Evolutionary conservation across 1,140 invertebrate species (phyloP).

Genomic region (Drosophila quadrilineata): DNA sequence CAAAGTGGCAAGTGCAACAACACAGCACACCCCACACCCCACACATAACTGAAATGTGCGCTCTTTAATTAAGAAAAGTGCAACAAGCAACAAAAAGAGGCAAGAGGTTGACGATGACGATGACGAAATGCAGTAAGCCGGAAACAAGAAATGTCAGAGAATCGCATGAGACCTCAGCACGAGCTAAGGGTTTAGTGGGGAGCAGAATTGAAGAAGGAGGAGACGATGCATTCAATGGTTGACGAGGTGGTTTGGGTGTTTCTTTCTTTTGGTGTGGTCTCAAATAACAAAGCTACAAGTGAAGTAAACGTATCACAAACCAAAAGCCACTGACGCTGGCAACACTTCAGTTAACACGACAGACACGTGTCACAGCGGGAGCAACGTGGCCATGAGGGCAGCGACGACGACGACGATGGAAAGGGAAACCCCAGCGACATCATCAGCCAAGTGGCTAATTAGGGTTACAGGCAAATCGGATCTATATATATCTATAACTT

Average conservation of each 20-base stretch:
- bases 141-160: slow-evolving; percentile 33
- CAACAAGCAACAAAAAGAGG: slow-evolving; percentile 13
- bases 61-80: slow-evolving; percentile 48
- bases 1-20: not conserved
- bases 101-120: slow-evolving; percentile 16
- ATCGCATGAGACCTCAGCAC: slow-evolving; percentile 4
- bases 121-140: slow-evolving; percentile 45
- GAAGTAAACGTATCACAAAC: slow-evolving; percentile 31
- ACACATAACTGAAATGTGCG: slow-evolving; percentile 19
- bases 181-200: slow-evolving; percentile 4
- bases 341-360: slow-evolving; percentile 62
- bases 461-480: not conserved
- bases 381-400: not conserved
- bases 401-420: not conserved
- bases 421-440: not conserved
- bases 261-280: slow-evolving; percentile 27
- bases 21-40: slow-evolving; percentile 2
- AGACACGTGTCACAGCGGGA: slow-evolving; percentile 42
- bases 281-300: slow-evolving; percentile 41
- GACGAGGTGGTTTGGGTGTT: slow-evolving; percentile 1
- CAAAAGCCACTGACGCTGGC: slow-evolving; percentile 39
- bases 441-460: slow-evolving; percentile 19
- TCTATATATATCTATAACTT: not conserved
- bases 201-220: slow-evolving; percentile 1
- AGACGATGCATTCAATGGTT: not conserved